Base-by-base conservation (phyloP, 2,113 vertebrate genomes). In the Dipodomys merriami region DNA sequence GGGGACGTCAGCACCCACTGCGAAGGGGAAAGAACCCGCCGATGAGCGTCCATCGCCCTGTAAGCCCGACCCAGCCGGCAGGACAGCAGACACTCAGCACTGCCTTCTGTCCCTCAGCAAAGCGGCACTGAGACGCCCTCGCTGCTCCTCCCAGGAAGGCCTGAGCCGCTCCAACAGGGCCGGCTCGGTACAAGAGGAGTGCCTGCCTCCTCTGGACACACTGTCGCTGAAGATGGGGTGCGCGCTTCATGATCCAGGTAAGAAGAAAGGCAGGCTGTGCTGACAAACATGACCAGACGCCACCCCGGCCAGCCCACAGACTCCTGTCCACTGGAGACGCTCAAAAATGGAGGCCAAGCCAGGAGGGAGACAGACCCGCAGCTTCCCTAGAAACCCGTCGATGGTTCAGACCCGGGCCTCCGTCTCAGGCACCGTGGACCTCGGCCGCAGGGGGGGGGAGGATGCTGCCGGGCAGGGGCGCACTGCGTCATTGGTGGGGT, bases 1-100 rank as follows among this genome's bases (percentile, higher is more conserved):
- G 1, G 98, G 96, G 57, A 97, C 81, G n/a, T 98, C 98, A 81
- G 98, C 96, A 29, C 62, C 88, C 19, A 8, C 98, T 97, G 90
- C 6, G 69, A 23, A 53, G 68, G 27, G 72, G 82, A 87, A 46
- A 93, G 83, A 88, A 53, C 3, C 5, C 13, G 62, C 35, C 8
- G 27, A 60, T 6, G 7, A 6, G 15, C 3, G 53, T 15, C 53
- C 15, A 11, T 57, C 53, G 15, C 53, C 53, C 53, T 16, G 53
- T 13, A 16, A 57, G 53, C 9, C 25, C 60, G 4, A 1, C 12
- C 0, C 25, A 10, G 16, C 44, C n/a, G 8, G 2, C 44, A 29
- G 49, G 30, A 62, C 0, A 3, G 3, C 0, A 27, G 25, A n/a
- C 15, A n/a, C 46, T 2, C 11, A 4, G 60, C 27, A 67, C 7